Evolutionary conservation across 2,888 invertebrate species (phyloP), one percentile per base, ranked within the genome.

Genomic region (Corbicula japonica): DNA sequence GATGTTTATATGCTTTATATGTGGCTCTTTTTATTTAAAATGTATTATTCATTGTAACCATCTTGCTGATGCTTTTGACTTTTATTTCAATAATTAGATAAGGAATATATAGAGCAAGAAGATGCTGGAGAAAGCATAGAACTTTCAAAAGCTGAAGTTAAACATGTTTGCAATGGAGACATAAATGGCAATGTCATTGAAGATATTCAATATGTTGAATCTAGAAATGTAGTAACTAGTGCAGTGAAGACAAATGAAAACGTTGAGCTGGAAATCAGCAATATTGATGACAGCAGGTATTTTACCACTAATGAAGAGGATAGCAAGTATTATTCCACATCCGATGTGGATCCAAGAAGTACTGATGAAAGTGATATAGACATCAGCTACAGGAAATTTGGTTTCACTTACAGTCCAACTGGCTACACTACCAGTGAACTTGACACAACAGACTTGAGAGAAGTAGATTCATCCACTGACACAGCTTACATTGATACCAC

Each of bases 371-470:
- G 71, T 75, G 74, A 71, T 18, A 26, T 77, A 30, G 77, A 81
- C 54, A 26, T 54, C 34, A 75, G 77, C 32, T 61, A 74, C 44
- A 61, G 48, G 28, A 41, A 35, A n/a, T 58, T 63, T 54, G 48
- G 48, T 15, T n/a, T n/a, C n/a, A 38, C n/a, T 18, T 71, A 75
- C 32, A 77, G 77, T 48, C 77, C 81, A 12, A 77, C 74, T 41
- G 81, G 77, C 5, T 81, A 81, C 28, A 81, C 81, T 15, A 81
- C 81, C 15, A 81, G 77, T 71, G 81, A 81, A 12, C 41, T 81
- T 15, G 81, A 81, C 26, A 77, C 77, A 1, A 81, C 74, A 2
- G 81, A 77, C 26, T 38, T 81, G 10, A 54, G 41, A 52, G 74
- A 70, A 8, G 10, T 76, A n/a, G 73, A 72, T 58, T 52, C 71